phyloP scores from a whole-genome alignment of 2,113 vertebrate species.

The Phyllostomus discolor region DNA sequence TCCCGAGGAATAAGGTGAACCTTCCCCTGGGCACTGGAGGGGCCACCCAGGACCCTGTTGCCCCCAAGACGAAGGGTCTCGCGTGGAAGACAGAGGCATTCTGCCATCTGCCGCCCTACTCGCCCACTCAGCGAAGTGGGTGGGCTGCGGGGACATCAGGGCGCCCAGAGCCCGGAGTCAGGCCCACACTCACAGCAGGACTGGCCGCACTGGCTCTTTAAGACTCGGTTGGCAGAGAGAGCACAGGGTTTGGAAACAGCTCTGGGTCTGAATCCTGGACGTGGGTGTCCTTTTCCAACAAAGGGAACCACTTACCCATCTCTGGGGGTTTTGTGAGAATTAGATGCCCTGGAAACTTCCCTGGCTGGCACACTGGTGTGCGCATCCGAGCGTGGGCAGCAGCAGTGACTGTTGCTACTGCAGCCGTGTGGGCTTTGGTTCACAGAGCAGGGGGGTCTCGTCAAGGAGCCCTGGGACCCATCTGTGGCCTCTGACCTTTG shows the following conservation, averaged over 20 bases:
- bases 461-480: neutral
- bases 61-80: neutral
- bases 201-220: no score
- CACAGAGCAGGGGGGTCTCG: accelerated
- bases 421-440: neutral
- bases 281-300: neutral
- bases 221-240: neutral
- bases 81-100: neutral
- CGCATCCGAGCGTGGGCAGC: accelerated
- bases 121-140: neutral
- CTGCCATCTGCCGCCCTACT: neutral
- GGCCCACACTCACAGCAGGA: neutral
- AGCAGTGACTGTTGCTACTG: accelerated
- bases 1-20: neutral
- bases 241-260: neutral
- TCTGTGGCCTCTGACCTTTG: neutral
- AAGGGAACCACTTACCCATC: no score
- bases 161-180: neutral
- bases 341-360: neutral
- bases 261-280: neutral
- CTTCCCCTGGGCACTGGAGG: neutral
- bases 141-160: neutral
- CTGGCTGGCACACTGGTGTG: accelerated
- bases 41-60: neutral
- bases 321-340: neutral